phyloP scores from a whole-genome alignment of 2,797 vertebrate species.

The Trachops cirrhosus region DNA sequence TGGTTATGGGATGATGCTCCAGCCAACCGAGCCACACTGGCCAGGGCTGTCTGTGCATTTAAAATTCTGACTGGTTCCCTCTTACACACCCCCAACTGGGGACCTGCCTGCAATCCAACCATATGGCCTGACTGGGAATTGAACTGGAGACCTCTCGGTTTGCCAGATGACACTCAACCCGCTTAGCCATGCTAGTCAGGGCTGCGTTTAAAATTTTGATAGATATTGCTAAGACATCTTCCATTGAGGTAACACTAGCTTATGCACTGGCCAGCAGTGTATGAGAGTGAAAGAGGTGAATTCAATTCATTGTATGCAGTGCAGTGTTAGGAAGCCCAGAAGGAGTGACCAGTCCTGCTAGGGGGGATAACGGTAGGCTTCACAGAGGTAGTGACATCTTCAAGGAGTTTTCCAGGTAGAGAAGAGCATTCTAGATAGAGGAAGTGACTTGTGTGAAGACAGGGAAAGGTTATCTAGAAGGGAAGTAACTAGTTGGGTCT shows the following conservation, averaged over 20 bases:
- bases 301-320: neutral
- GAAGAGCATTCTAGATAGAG: neutral
- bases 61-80: neutral
- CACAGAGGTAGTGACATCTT: neutral
- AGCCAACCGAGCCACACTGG: too few species aligned
- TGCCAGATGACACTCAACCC: too few species aligned
- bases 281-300: neutral
- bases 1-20: too few species aligned
- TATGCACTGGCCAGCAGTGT: neutral
- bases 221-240: neutral
- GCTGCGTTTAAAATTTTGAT: neutral
- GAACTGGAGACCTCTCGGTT: too few species aligned
- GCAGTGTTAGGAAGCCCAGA: neutral
- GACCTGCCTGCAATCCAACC: too few species aligned
- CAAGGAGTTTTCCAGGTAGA: neutral
- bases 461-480: neutral
- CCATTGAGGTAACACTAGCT: neutral
- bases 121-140: too few species aligned
- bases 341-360: neutral
- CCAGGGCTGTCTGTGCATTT: neutral
- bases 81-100: too few species aligned
- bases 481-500: neutral
- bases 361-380: neutral
- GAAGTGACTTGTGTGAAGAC: neutral
- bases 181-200: too few species aligned